Conservation (phyloP, 2,113 vertebrate species). For the Diphyllodes magnificus region DNA sequence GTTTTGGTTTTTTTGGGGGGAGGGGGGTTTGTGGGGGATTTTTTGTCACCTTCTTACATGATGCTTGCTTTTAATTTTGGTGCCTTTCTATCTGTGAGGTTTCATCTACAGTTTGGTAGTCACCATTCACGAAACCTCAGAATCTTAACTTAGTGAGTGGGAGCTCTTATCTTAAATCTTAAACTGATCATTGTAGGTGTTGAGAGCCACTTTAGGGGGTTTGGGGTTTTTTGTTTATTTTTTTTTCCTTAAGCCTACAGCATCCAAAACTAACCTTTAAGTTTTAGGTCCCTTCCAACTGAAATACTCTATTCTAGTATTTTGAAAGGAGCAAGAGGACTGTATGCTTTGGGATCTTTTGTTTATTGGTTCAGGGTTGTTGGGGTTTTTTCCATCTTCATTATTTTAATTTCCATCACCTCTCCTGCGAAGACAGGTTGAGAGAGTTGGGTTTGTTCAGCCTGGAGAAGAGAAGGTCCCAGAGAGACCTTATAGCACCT, state of each 20-base stretch:
- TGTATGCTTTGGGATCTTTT: background rate
- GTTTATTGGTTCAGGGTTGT: background rate
- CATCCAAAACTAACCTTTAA: background rate
- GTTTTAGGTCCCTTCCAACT: background rate
- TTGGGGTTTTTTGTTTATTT: background rate
- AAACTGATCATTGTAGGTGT: background rate
- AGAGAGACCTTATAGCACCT: background rate
- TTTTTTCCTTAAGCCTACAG: background rate
- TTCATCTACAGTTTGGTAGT: background rate
- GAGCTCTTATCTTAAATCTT: background rate
- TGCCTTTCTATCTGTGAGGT: background rate
- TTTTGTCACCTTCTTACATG: background rate
- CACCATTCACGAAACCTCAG: background rate
- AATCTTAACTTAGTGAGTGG: background rate
- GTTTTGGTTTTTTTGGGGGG: no score
- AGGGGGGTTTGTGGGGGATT: accelerated
- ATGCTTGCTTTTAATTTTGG: background rate
- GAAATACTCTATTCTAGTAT: background rate
- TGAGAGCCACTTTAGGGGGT: background rate
- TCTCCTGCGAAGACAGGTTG: background rate
- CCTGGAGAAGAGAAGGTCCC: background rate
- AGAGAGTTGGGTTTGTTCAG: background rate
- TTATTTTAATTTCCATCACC: background rate
- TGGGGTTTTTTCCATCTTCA: background rate
- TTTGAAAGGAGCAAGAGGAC: background rate